Evolutionary conservation across 2,888 invertebrate species (phyloP).

Genomic region (Cephus spinipes): DNA sequence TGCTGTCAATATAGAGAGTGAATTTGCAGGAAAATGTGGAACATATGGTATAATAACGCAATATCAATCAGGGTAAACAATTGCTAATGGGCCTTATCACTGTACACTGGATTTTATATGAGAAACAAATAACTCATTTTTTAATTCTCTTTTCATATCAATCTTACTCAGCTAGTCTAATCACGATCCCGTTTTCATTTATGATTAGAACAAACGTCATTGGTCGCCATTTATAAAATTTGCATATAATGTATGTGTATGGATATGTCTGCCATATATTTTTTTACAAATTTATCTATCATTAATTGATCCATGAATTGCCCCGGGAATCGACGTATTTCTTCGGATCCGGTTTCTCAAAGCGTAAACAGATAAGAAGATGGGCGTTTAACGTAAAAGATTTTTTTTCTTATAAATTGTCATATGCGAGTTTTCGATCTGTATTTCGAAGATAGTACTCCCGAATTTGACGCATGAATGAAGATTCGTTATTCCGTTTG

Average conservation of each 20-base stretch:
- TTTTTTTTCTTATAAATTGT: background rate
- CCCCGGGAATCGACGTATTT: background rate
- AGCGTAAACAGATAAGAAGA: background rate
- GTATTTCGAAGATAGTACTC: background rate
- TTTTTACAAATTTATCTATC: background rate
- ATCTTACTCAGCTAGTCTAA: background rate
- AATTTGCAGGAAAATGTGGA: background rate
- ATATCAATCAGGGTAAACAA: background rate
- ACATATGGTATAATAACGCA: background rate
- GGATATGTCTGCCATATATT: background rate
- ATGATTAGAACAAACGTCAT: background rate
- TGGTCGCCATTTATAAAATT: background rate
- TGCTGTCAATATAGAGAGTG: background rate
- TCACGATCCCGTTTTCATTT: background rate
- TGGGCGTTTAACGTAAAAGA: background rate
- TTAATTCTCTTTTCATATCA: background rate
- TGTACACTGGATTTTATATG: background rate
- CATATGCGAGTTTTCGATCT: background rate
- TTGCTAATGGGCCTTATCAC: background rate
- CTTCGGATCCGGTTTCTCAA: background rate
- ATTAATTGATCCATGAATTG: background rate
- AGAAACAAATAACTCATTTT: background rate
- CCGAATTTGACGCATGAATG: background rate
- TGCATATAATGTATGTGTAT: background rate
- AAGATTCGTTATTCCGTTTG: background rate